Evolutionary conservation across 2,888 invertebrate species (phyloP), one percentile per base, ranked within the genome.

Genomic region (Dichetophora obliterata): DNA sequence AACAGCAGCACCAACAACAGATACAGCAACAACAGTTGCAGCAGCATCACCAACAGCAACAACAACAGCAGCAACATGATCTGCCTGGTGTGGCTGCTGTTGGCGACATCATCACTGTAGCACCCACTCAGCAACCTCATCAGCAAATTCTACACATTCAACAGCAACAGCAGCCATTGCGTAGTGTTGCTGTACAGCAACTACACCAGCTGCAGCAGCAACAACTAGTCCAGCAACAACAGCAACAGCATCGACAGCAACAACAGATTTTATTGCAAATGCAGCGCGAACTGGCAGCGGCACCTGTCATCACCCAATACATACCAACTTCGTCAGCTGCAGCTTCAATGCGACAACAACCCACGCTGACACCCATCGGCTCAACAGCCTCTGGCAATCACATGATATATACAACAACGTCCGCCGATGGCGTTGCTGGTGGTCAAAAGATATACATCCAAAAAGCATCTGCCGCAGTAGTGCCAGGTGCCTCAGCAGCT

Each of bases 361-460:
- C 86, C 19, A 82, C 85, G 9, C 81, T 86, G 34, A 84, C 86
- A 22, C 84, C 86, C 2, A 84, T 86, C 57, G 83, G 84, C 59
- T 80, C 84, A 11, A 80, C 84, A 61, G 82, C 86, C 59, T 74
- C 84, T 5, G 86, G 86, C 73, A 88, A 86, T 74, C 88, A 88
- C 69, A 86, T 87, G 84, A 86, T 88, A 59, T 87, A 87, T 69
- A 87, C 87, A 9, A 86, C 86, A 5, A 85, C 84, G 59, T 82
- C 85, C 14, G 84, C 85, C 9, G 87, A 87, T 69, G 82, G 83
- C 19, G 81, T 80, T 9, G 76, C 81, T 22, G 82, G 82, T 69
- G 82, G 83, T 5, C 88, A 87, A 70, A 88, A 88, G 78, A 86
- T 88, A 65, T 85, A 84, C 72, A 82, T 85, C 11, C 84, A 85